Evolutionary conservation across 2,797 vertebrate species (phyloP), one percentile per base, ranked within the genome.

Genomic region (Acipenser transmontanus): DNA sequence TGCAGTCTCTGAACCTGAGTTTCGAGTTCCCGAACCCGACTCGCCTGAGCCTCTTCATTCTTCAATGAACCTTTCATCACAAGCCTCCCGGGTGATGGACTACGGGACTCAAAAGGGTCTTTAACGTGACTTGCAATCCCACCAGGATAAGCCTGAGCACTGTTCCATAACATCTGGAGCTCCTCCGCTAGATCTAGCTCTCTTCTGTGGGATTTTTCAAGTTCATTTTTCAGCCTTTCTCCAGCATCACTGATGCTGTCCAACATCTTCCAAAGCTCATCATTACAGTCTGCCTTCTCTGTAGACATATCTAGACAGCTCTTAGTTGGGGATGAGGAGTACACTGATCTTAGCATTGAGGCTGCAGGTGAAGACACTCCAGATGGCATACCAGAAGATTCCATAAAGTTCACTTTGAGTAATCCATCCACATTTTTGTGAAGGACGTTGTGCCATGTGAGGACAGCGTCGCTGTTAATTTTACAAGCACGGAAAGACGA

Each of bases 41-140:
- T 62, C 14, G 60, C 11, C 6, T 50, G 48, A 57, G 12, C 17
- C 12, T 71, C 66, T 11, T 67, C 64, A n/a, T 66, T 64, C 48
- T 47, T 68, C 1, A 61, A 7, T 5, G 49, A 8, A 20, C 68
- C 57, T 50, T 49, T 59, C 69, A 47, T 69, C n/a, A 68, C 47
- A 57, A 73, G 48, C 61, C 67, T 54, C n/a, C 62, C 62, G 57
- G 72, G 63, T 50, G 68, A 34, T 11, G 64, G 64, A n/a, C 70
- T 48, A 49, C 60, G 47, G 12, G 61, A 17, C 62, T 71, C 52
- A 9, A 54, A 54, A n/a, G 52, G n/a, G n/a, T 9, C 60, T 20
- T 11, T n/a, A 3, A 6, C 12, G 2, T 13, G 54, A n/a, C 10
- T 6, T 57, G 6, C 2, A n/a, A n/a, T 57, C 12, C 14, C 54